Evolutionary conservation across 2,113 vertebrate genomes (phyloP), one percentile per base, ranked within the genome.

Genomic region (Sinocyclocheilus grahami): DNA sequence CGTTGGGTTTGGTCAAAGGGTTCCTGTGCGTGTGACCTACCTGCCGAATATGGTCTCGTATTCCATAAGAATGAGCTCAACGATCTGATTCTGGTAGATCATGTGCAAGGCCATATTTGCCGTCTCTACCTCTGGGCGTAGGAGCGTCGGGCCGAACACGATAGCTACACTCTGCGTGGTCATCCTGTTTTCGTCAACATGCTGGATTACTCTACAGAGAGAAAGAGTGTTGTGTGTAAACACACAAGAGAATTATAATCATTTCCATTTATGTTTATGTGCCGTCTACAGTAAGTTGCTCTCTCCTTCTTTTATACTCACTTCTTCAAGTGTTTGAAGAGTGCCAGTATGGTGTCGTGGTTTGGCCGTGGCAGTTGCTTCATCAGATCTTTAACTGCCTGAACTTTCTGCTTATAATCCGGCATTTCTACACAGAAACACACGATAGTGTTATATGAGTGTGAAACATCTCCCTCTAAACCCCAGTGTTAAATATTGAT

Each of bases 41-140:
- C 93, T 92, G 90, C 96, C 95, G 6, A 99, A 99, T 91, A 99
- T 91, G 76, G 93, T 95, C 91, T 96, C 97, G 75, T 97, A 92
- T 91, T 99, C 97, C 88, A 97, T 92, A 48, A 99, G 94, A 87
- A 99, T 96, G 69, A 99, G 94, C 88, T 99, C 98, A 89, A 99
- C 98, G 72, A 99, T 99, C 94, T 99, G 98, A 93, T 99, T 99
- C 93, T 98, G 98, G 91, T 99, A 99, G 0, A 99, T 95, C 84
- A 98, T 98, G 92, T 99, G 97, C 86, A 99, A 93, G 0, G 97
- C 98, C 92, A 98, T 99, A 89, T 98, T 98, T 87, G 93, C 93
- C 88, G 95, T 97, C 93, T 99, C 98, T 1, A 92, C 96, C 90
- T 99, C 98, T 10, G 97, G 98, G 39, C 97, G 96, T 89, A 99